A percentile compares a stretch with the other conserved stretches of the same genome.
These are phyloP conservation scores for Trididemnum nubilum DNA, from an alignment of 23 tunicate genomes.

Conservation along the genomic window DNA sequence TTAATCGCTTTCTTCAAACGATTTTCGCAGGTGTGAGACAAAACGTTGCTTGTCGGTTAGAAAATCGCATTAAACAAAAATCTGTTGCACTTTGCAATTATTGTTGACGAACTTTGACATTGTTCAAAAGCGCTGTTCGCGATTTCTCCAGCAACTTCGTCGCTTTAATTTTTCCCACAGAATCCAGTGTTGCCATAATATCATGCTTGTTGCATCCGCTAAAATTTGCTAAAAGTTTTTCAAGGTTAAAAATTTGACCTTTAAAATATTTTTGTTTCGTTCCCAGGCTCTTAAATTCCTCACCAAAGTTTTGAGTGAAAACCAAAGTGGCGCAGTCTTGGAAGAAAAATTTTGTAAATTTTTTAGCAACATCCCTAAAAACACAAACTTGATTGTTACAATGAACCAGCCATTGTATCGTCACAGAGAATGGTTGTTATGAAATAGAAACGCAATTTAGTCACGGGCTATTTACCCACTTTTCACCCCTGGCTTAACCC, in stretches of 20 bases:
- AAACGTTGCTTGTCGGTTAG: too few relatives aligned
- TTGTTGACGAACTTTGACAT: too few relatives aligned
- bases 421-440: constrained; percentile 21
- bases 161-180: background rate
- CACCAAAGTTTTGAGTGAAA: constrained; percentile 25
- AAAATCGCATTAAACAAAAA: too few relatives aligned
- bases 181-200: background rate
- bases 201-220: background rate
- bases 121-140: too few relatives aligned
- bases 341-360: too few relatives aligned
- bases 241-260: constrained; percentile 26
- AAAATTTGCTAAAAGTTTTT: background rate
- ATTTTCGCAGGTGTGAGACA: too few relatives aligned
- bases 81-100: too few relatives aligned
- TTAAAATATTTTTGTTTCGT: constrained; percentile 8
- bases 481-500: background rate
- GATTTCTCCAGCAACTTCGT: background rate
- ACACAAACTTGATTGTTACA: too few relatives aligned
- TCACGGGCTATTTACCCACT: constrained; percentile 20
- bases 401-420: constrained; percentile 19
- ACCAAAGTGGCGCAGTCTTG: too few relatives aligned
- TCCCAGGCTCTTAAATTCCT: constrained; percentile 51
- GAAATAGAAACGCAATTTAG: constrained; percentile 43
- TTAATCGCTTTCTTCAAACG: too few relatives aligned
- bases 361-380: too few relatives aligned